Evolutionary conservation across 2,113 vertebrate genomes (phyloP).

Genomic region (Xiphorhynchus elegans): DNA sequence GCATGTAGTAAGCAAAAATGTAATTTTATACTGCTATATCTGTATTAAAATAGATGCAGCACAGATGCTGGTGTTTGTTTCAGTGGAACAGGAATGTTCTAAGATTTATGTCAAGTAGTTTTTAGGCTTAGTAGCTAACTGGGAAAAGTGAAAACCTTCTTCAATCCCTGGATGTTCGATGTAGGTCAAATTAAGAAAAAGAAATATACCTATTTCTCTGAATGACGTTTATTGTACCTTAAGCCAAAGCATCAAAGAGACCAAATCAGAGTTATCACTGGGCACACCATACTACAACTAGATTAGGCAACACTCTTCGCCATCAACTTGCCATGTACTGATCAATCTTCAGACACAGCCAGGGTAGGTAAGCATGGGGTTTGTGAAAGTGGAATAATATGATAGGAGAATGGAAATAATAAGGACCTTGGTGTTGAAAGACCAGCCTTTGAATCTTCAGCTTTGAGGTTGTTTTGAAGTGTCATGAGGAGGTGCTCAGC

Average conservation of each 20-base stretch:
- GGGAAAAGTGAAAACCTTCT: background rate
- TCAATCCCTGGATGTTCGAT: background rate
- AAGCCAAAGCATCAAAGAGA: background rate
- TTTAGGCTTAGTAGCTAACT: background rate
- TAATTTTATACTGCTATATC: background rate
- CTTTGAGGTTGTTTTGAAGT: background rate
- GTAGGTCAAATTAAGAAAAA: background rate
- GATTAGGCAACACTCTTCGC: background rate
- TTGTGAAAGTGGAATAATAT: background rate
- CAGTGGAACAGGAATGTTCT: background rate
- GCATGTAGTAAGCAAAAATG: slow-evolving; percentile 4
- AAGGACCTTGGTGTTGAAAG: background rate
- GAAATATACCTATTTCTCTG: background rate
- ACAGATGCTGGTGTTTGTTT: background rate
- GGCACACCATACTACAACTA: background rate
- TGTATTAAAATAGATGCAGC: background rate
- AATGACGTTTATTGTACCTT: background rate
- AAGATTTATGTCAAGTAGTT: background rate
- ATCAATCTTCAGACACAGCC: background rate
- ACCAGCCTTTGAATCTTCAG: background rate
- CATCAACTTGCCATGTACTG: background rate
- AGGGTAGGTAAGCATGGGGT: background rate
- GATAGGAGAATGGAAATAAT: background rate
- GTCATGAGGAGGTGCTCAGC: background rate
- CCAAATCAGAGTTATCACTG: background rate